Base-by-base conservation (phyloP, 2,797 vertebrate genomes). In the Hippocampus kuda region DNA sequence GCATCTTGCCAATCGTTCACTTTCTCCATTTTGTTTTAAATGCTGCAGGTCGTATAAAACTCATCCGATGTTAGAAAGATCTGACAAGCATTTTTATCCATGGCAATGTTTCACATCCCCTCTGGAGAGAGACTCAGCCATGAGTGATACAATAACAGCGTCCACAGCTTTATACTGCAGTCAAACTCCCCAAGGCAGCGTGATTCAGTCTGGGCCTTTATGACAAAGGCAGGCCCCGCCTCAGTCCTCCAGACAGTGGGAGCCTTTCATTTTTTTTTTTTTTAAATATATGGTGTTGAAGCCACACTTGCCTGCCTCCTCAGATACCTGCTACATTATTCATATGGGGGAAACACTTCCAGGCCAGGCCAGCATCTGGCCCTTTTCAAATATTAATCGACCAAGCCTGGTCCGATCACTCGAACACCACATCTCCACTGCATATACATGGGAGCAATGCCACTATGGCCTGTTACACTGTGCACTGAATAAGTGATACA, bases 351-450 rank as follows among this genome's bases (percentile, higher is more conserved):
- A 91, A 90, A 90, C 81, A 90, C 89, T 91, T 88, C 77, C 85
- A 88, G 85, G 83, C 85, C 86, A 86, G 86, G 81, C 83, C 80
- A 72, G 88, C 91, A 91, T 91, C 90, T 92, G 91, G 85, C 82
- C 83, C 77, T 83, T 38, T 66, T 91, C 79, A 89, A 92, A 91
- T 91, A 92, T 92, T 90, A 72, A 92, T 89, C 74, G 49, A 66
- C 71, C 62, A 82, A 86, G 86, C 83, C 76, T 80, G 79, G 80
- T 72, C 75, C 79, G 72, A 77, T 85, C 82, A 74, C 76, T 85
- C 85, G 82, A 82, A 79, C 72, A 72, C 73, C 74, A 74, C 80
- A 78, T 70, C 61, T 65, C 65, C 77, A 70, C 64, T 53, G 16
- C 70, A 74, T 68, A 75, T 67, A 74, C 69, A 72, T 26, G 69